These are phyloP conservation scores for Miltochrista miniata DNA, from an alignment of 2,888 invertebrate genomes.

Conservation along the genomic window DNA sequence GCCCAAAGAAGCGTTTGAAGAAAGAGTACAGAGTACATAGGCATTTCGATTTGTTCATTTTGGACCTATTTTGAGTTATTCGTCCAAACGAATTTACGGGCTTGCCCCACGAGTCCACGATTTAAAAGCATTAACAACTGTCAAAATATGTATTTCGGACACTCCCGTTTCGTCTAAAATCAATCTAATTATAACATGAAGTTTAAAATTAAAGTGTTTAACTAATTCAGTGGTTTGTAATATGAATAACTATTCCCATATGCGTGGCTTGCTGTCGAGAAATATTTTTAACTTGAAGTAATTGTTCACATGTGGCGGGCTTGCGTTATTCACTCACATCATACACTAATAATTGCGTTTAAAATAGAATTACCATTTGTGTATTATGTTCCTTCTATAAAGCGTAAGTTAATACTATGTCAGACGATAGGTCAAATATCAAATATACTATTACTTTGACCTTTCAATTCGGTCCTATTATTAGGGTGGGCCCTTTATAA, in stretches of 20 bases:
- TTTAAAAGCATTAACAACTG: no score
- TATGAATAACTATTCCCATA: conserved; percentile 29
- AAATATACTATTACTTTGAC: conserved; percentile 49
- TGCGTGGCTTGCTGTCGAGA: conserved; percentile 27
- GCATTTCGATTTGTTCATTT: background rate
- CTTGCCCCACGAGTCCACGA: no score
- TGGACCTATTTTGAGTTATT: no score
- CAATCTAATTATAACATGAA: conserved; percentile 2
- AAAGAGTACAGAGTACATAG: no score
- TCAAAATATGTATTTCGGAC: background rate
- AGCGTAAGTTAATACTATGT: conserved; percentile 4
- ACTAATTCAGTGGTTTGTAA: conserved; percentile 30
- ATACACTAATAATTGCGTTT: conserved; percentile 9
- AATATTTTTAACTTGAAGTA: conserved; percentile 33
- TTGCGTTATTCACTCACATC: conserved; percentile 17
- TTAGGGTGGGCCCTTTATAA: conserved; percentile 43
- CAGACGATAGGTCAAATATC: conserved; percentile 44
- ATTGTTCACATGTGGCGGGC: conserved; percentile 42
- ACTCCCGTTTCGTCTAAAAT: background rate
- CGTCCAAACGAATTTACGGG: no score
- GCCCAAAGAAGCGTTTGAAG: background rate
- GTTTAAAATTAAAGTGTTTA: conserved; percentile 7
- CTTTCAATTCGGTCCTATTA: conserved; percentile 41
- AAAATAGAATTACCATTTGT: conserved; percentile 13
- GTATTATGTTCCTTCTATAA: conserved; percentile 8